These are phyloP conservation scores for Dasysyrphus albostriatus DNA, from an alignment of 2,888 invertebrate species.

Conservation along the genomic window DNA sequence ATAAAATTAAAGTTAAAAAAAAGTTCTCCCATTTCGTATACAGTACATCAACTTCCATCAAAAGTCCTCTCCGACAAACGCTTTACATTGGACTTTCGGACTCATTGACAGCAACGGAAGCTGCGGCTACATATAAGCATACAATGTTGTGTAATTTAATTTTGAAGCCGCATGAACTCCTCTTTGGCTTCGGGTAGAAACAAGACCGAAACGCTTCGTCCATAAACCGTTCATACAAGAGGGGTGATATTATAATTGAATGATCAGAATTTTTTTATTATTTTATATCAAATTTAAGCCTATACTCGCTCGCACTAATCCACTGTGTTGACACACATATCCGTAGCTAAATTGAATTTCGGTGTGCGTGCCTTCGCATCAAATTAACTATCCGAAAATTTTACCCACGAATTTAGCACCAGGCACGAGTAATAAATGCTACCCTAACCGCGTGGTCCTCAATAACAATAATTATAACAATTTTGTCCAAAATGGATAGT, in stretches of 20 bases:
- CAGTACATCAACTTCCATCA: slow-evolving; percentile 8
- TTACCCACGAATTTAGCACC: slow-evolving; percentile 59
- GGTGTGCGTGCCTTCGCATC: slow-evolving; percentile 67
- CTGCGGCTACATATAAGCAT: slow-evolving; percentile 1
- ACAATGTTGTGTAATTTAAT: slow-evolving; percentile 30
- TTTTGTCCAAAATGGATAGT: slow-evolving; percentile 34
- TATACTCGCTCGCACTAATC: slow-evolving; percentile 42
- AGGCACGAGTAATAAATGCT: slow-evolving; percentile 63
- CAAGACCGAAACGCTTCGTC: slow-evolving; percentile 2
- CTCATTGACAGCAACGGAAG: slow-evolving; percentile 23
- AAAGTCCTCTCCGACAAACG: slow-evolving; percentile 9
- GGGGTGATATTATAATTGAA: slow-evolving; percentile 59
- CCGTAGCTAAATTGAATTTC: slow-evolving; percentile 57
- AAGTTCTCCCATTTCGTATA: not conserved
- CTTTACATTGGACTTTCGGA: not conserved
- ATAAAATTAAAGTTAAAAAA: slow-evolving; percentile 20
- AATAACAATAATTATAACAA: slow-evolving; percentile 73
- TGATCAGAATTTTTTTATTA: slow-evolving; percentile 44
- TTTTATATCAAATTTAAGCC: slow-evolving; percentile 36
- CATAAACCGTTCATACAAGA: not conserved
- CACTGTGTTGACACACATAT: slow-evolving; percentile 62
- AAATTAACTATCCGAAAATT: slow-evolving; percentile 55
- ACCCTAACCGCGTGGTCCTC: slow-evolving; percentile 54
- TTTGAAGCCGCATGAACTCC: slow-evolving; percentile 7
- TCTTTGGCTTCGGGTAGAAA: not conserved